Percentiles rank a stretch among this genome's conserved stretches.
Evolutionary conservation across 2,797 vertebrate genomes (phyloP).

Genomic region (Carduelis carduelis): DNA sequence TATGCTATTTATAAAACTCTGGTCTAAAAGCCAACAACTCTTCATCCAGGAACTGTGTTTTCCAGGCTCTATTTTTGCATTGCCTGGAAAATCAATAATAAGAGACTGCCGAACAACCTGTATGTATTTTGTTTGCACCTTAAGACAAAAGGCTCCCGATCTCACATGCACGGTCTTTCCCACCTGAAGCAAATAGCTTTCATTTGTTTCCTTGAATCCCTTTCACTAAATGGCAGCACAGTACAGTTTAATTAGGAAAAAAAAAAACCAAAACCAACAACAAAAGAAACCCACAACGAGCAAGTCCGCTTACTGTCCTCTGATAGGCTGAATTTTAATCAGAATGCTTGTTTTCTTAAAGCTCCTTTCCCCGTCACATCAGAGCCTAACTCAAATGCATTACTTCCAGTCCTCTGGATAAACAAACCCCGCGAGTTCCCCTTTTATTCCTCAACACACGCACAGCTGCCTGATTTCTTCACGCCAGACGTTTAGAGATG

Average conservation of each 20-base stretch:
- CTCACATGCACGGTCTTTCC: not conserved
- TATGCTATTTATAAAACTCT: not conserved
- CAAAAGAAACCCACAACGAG: not conserved
- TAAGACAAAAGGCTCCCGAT: not conserved
- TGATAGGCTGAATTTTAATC: not conserved
- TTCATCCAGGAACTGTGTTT: not conserved
- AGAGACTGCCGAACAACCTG: not conserved
- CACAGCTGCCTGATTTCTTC: not conserved
- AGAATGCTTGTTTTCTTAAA: not conserved
- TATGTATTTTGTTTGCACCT: not conserved
- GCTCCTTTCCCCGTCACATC: not conserved
- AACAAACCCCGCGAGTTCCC: not conserved
- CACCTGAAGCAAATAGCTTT: not conserved
- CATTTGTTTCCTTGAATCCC: not conserved
- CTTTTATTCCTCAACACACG: not conserved
- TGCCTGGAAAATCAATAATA: not conserved
- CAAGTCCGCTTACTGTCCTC: not conserved
- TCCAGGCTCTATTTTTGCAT: not conserved
- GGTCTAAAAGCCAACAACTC: not conserved
- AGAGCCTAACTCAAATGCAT: not conserved
- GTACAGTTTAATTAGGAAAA: not conserved
- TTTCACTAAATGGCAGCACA: not conserved
- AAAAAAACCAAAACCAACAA: not conserved
- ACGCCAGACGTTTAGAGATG: not conserved
- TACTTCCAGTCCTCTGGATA: not conserved